Evolutionary conservation across 2,888 invertebrate genomes (phyloP).

Genomic region (Sphecodes monilicornis): DNA sequence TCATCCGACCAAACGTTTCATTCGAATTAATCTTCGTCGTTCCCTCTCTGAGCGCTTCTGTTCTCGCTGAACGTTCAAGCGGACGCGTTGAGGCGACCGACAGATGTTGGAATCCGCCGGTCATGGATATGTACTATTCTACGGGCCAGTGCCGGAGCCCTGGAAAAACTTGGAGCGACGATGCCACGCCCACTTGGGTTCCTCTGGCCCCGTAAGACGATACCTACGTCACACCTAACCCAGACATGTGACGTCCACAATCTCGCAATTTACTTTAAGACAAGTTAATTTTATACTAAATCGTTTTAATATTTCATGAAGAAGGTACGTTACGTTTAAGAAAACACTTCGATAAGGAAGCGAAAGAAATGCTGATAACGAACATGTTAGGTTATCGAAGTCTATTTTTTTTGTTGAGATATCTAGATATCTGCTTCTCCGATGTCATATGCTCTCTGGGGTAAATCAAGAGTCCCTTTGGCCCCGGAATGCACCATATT

Average conservation of each 20-base stretch:
- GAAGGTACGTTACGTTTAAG: too few species aligned
- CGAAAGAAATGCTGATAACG: not conserved
- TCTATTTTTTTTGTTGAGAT: not conserved
- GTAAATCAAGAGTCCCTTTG: too few species aligned
- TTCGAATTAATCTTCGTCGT: not conserved
- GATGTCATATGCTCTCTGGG: too few species aligned
- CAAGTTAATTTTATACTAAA: too few species aligned
- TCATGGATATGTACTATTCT: not conserved
- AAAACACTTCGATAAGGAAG: not conserved
- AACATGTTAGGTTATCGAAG: not conserved
- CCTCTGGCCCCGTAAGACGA: too few species aligned
- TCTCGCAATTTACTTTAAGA: too few species aligned
- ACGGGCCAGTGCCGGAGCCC: not conserved
- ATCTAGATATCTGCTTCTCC: too few species aligned
- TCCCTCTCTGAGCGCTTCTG: not conserved
- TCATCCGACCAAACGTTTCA: not conserved
- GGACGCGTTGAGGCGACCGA: not conserved
- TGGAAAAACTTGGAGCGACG: not conserved
- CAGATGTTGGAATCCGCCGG: not conserved
- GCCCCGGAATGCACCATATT: too few species aligned
- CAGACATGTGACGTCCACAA: too few species aligned
- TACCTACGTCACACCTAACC: too few species aligned
- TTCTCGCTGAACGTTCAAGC: not conserved
- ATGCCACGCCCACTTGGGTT: not conserved
- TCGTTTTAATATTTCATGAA: too few species aligned